These are phyloP conservation scores for Philotrypesis tridentata DNA, from an alignment of 1,140 invertebrate species.

Conservation along the genomic window DNA sequence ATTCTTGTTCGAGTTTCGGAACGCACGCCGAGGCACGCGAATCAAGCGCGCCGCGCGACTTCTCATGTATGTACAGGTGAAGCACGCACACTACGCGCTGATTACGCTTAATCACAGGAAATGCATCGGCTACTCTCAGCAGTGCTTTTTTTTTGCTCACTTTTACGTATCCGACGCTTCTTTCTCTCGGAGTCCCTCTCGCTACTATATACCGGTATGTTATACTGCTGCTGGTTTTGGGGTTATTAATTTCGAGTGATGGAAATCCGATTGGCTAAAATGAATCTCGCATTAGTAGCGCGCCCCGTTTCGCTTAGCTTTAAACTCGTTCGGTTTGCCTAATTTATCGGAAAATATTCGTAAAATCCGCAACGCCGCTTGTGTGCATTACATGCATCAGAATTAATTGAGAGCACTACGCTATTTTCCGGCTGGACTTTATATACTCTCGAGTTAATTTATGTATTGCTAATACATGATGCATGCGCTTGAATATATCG, in stretches of 20 bases:
- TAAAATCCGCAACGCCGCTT: too few species aligned
- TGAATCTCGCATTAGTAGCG: too few species aligned
- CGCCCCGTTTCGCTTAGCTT: too few species aligned
- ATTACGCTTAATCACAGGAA: slow-evolving; percentile 33
- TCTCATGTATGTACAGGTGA: background rate
- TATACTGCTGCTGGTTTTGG: too few species aligned
- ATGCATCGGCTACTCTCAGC: background rate
- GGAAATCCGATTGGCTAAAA: background rate
- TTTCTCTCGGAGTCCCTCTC: too few species aligned
- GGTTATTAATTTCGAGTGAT: background rate
- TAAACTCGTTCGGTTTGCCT: too few species aligned
- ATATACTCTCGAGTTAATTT: too few species aligned
- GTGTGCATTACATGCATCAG: too few species aligned
- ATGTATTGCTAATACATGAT: too few species aligned
- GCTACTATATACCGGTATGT: too few species aligned
- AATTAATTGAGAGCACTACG: too few species aligned
- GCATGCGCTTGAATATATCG: background rate
- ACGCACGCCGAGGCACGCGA: background rate
- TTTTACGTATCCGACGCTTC: background rate
- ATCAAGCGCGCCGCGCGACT: slow-evolving; percentile 24
- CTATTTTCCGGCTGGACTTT: too few species aligned
- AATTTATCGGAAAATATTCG: background rate
- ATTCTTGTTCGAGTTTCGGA: background rate
- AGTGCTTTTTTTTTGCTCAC: background rate
- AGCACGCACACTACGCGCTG: background rate